Percentiles rank a stretch among this genome's conserved stretches.
Conservation (phyloP, 2,113 vertebrate species). For the Heterocephalus glaber region DNA sequence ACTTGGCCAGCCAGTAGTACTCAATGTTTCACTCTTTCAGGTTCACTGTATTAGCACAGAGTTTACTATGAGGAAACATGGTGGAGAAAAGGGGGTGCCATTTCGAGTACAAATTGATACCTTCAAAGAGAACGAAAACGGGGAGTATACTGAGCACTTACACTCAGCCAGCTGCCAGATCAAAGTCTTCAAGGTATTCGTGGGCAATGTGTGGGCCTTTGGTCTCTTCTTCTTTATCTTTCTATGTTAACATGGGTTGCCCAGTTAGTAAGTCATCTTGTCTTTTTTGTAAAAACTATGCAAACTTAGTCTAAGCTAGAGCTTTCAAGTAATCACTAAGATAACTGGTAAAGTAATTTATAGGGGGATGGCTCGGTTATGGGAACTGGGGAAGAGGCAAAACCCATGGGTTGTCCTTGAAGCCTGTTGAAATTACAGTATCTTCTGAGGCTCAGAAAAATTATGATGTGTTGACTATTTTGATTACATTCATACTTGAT, state of each 20-base stretch:
- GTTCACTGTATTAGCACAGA: constrained; percentile 99
- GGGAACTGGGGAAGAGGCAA: background rate
- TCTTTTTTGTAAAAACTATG: background rate
- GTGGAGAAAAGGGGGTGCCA: constrained; percentile 97
- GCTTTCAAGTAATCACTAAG: constrained; percentile 1
- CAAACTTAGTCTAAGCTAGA: background rate
- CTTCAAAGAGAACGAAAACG: constrained; percentile 93
- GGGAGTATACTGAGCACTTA: constrained; percentile 97
- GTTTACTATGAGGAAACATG: constrained; percentile 98
- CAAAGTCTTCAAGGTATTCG: constrained; percentile 98
- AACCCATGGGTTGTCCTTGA: background rate
- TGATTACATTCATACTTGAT: background rate
- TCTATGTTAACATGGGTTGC: constrained; percentile 13
- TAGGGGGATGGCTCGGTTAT: background rate
- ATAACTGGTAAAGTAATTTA: background rate
- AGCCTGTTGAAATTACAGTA: background rate
- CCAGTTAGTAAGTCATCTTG: background rate
- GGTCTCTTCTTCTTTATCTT: background rate
- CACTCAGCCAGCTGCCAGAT: constrained; percentile 99
- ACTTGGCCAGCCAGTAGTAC: background rate
- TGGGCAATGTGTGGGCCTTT: background rate
- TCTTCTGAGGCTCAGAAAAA: constrained; percentile 1
- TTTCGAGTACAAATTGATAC: constrained; percentile 98
- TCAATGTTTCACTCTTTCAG: constrained; percentile 78
- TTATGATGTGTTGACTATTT: background rate